A percentile compares a stretch with the other conserved stretches of the same genome.
phyloP scores from a whole-genome alignment of 2,113 vertebrate species.

The Drymodes brunneopygia region DNA sequence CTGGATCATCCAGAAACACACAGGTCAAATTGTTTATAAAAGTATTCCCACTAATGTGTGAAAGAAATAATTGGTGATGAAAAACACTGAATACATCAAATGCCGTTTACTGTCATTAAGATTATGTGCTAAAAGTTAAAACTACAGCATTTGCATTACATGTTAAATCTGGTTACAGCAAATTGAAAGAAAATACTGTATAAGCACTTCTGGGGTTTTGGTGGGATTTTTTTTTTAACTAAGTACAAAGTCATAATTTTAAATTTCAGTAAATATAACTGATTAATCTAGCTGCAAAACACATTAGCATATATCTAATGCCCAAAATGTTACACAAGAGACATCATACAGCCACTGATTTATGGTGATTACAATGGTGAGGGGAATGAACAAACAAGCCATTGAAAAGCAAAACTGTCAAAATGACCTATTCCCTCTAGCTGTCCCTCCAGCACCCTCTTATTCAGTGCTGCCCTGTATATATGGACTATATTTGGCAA shows the following conservation, averaged over 20 bases:
- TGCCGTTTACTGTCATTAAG: background rate
- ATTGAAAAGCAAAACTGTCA: background rate
- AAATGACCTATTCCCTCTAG: background rate
- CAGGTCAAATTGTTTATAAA: background rate
- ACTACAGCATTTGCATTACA: background rate
- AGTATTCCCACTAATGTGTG: background rate
- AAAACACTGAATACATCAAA: background rate
- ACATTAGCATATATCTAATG: background rate
- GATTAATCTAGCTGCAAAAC: background rate
- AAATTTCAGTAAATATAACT: constrained; percentile 18
- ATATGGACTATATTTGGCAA: background rate
- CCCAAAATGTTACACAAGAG: background rate
- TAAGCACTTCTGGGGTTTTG: background rate
- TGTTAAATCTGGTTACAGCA: background rate
- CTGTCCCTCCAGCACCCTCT: background rate
- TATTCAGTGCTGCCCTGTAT: background rate
- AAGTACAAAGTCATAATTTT: background rate
- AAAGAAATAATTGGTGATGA: background rate
- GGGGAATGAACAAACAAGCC: background rate
- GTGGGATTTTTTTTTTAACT: background rate
- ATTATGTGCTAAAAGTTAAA: background rate
- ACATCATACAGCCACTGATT: background rate
- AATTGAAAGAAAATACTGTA: background rate
- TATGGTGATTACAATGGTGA: background rate
- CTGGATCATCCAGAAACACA: background rate